Evolutionary conservation across 1,140 invertebrate genomes (phyloP), one percentile per base, ranked within the genome.

Genomic region (Tigriopus japonicus): DNA sequence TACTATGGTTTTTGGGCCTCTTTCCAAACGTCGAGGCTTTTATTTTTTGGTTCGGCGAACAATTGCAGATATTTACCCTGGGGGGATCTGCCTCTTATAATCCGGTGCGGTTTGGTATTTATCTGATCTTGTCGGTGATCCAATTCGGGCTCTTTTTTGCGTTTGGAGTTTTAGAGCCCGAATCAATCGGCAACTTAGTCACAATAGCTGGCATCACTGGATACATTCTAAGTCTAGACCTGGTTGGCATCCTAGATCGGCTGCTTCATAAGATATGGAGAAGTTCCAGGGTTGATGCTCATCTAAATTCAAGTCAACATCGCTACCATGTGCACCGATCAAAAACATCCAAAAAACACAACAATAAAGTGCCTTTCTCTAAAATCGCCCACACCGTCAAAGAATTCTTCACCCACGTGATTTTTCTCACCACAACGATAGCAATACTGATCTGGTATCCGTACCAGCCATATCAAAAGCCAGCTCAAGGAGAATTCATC

Each of bases 21-120:
- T 63, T 75, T 12, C 71, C 74, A 40, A 73, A 74, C 24, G 59
- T 74, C 41, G 74, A 75, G 66, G 68, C 72, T 6, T 67, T 73
- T n/a, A 43, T 75, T 15, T 63, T 74, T 1, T 75, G 73, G 72
- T 51, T 71, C 13, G 53, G 68, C 7, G 75, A 76, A 63, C 74
- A 75, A 65, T 65, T 68, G 17, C 70, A 70, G 59, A 68, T 74
- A 10, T 65, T 69, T 59, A 62, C 70, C 42, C 67, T 72, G 52
- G 75, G 74, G 51, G 72, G 73, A 52, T 71, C 73, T 6, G 66
- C 69, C 13, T 69, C 68, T 63, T 67, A 69, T 21, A 69, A 68
- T 42, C 66, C 69, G 63, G 17, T 66, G 7, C 67, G 70, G 70
- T 72, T 64, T 59, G 19, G 3, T 52, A 10, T 42, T 13, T 19